phyloP scores from a whole-genome alignment of 2,797 vertebrate species.

The Amblyraja radiata region DNA sequence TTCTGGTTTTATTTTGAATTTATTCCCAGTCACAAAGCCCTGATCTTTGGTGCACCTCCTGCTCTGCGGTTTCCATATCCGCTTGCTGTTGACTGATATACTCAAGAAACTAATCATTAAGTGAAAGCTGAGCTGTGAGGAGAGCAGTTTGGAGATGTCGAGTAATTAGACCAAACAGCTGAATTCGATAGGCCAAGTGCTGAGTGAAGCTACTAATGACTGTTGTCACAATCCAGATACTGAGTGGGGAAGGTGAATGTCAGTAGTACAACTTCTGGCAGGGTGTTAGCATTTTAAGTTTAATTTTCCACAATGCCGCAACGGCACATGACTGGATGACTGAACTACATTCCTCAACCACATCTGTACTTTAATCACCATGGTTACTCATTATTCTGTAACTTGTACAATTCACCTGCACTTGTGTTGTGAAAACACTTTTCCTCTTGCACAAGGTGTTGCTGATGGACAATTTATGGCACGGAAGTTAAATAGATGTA shows the following conservation, averaged over 20 bases:
- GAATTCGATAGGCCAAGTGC: conserved; percentile 48
- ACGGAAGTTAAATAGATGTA: background rate
- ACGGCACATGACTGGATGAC: background rate
- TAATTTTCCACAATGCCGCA: background rate
- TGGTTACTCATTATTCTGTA: background rate
- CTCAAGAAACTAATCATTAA: conserved; percentile 56
- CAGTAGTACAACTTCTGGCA: background rate
- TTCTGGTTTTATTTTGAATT: conserved; percentile 13
- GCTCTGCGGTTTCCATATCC: conserved; percentile 40
- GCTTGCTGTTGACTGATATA: conserved; percentile 55
- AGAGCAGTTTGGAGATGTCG: conserved; percentile 46
- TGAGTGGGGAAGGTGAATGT: conserved; percentile 32
- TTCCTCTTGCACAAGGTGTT: background rate
- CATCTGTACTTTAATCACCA: background rate
- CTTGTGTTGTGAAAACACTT: background rate
- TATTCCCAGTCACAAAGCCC: conserved; percentile 18
- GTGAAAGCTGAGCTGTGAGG: conserved; percentile 54
- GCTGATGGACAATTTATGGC: background rate
- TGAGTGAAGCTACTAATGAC: conserved; percentile 56
- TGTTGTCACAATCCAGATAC: conserved; percentile 54
- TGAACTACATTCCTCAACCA: conserved; percentile 12
- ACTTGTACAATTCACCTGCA: background rate
- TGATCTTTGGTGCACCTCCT: conserved; percentile 18
- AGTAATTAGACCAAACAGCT: conserved; percentile 55
- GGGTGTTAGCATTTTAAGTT: background rate